Percentiles rank a stretch among this genome's conserved stretches.
phyloP scores from a whole-genome alignment of 92 coral and sea anemone genomes.

The Zoanthus sociatus region DNA sequence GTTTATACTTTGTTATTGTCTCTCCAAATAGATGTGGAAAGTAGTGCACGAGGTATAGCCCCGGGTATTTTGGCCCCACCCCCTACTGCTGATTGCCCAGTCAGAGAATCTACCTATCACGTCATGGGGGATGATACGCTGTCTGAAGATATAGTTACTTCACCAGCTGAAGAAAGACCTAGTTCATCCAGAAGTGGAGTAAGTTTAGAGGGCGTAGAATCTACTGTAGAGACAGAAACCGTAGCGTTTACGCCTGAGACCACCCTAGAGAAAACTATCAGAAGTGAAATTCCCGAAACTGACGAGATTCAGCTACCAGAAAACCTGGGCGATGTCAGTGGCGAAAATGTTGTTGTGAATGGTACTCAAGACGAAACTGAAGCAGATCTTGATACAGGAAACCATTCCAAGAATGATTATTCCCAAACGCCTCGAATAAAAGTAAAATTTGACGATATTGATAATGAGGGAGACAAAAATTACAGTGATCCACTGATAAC shows the following conservation, averaged over 20 bases:
- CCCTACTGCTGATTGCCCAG: constrained; percentile 62
- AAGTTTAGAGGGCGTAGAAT: constrained; percentile 28
- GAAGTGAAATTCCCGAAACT: constrained; percentile 12
- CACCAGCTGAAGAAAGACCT: constrained; percentile 31
- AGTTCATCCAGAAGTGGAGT: constrained; percentile 30
- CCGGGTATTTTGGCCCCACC: constrained; percentile 80
- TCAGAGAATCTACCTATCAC: background rate
- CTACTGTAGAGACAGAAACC: background rate
- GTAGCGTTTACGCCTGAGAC: constrained; percentile 14
- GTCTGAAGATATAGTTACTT: constrained; percentile 31
- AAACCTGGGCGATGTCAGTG: constrained; percentile 47
- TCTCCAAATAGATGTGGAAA: constrained; percentile 7
- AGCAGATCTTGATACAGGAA: constrained; percentile 16
- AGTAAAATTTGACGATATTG: constrained; percentile 88
- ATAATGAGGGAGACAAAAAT: constrained; percentile 55
- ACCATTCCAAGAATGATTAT: background rate
- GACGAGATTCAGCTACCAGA: constrained; percentile 38
- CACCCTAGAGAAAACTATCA: constrained; percentile 1
- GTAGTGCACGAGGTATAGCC: constrained; percentile 13
- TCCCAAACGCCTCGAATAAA: constrained; percentile 53
- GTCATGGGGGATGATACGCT: constrained; percentile 7
- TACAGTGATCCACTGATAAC: constrained; percentile 91
- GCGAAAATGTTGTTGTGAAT: background rate
- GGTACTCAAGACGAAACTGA: constrained; percentile 15
- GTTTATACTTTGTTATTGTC: background rate